phyloP scores from a whole-genome alignment of 2,113 vertebrate genomes.

The Picathartes gymnocephalus region DNA sequence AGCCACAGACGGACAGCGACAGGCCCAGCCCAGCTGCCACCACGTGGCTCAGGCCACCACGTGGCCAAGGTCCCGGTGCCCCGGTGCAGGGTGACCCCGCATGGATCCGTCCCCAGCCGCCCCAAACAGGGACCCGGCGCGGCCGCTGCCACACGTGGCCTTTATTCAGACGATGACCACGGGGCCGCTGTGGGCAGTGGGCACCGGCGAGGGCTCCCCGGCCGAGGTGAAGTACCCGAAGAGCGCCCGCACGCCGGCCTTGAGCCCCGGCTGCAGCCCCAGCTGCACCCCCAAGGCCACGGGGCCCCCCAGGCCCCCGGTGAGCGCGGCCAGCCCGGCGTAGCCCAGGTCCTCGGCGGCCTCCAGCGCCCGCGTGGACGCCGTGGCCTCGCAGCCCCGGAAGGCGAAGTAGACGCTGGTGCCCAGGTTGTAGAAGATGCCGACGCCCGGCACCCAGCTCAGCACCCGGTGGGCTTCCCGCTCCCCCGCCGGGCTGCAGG shows the following conservation, averaged over 20 bases:
- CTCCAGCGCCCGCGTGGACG: constrained; percentile 80
- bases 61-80: neutral
- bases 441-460: constrained; percentile 78
- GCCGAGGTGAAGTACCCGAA: constrained; percentile 68
- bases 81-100: neutral
- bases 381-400: constrained; percentile 75
- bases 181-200: neutral
- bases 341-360: constrained; percentile 81
- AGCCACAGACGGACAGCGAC: too few species aligned
- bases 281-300: constrained; percentile 67
- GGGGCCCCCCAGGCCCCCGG: constrained; percentile 58
- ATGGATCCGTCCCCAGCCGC: neutral
- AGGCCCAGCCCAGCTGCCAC: neutral
- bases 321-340: constrained; percentile 73
- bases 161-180: constrained; percentile 15
- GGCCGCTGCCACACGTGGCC: accelerated
- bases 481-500: constrained; percentile 74
- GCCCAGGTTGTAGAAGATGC: constrained; percentile 84
- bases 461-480: constrained; percentile 67
- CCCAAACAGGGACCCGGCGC: accelerated
- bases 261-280: constrained; percentile 79
- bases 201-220: neutral
- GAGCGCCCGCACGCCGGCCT: constrained; percentile 74
- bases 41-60: neutral
- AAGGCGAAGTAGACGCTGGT: constrained; percentile 86